These are phyloP conservation scores for Acleris emargana DNA, from an alignment of 2,888 invertebrate species.

Conservation along the genomic window DNA sequence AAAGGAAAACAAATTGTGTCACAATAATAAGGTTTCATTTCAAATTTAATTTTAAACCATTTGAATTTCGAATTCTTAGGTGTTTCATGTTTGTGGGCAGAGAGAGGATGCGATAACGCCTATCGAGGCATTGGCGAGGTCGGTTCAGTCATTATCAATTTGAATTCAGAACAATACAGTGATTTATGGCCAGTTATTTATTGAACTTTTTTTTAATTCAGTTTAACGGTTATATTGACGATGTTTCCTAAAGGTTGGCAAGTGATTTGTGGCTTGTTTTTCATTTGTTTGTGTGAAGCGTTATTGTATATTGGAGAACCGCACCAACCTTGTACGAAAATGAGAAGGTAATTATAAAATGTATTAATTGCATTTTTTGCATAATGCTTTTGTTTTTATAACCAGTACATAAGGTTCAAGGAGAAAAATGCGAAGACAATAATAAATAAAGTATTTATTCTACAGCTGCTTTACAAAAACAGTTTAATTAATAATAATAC, in stretches of 20 bases:
- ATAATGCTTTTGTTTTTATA: no score
- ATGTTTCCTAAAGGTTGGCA: not conserved
- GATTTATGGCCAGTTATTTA: slow-evolving; percentile 10
- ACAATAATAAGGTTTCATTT: not conserved
- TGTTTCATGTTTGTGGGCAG: slow-evolving; percentile 21
- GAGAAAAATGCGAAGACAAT: no score
- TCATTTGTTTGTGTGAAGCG: no score
- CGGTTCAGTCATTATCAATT: slow-evolving; percentile 22
- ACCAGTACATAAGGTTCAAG: no score
- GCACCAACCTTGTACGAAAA: no score
- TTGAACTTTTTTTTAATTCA: not conserved
- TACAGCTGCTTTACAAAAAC: no score
- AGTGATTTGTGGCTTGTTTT: no score
- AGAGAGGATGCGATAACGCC: slow-evolving; percentile 27
- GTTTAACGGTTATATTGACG: slow-evolving; percentile 5
- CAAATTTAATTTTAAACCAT: not conserved
- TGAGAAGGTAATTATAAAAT: no score
- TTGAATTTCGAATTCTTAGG: slow-evolving; percentile 20
- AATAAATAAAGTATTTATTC: no score
- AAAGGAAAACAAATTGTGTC: not conserved
- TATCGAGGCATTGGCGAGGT: slow-evolving; percentile 27
- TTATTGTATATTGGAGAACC: no score
- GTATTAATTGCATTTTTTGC: no score
- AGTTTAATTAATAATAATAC: no score
- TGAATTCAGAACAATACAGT: slow-evolving; percentile 4